Evolutionary conservation across 2,797 vertebrate genomes (phyloP).

Genomic region (Esox lucius): DNA sequence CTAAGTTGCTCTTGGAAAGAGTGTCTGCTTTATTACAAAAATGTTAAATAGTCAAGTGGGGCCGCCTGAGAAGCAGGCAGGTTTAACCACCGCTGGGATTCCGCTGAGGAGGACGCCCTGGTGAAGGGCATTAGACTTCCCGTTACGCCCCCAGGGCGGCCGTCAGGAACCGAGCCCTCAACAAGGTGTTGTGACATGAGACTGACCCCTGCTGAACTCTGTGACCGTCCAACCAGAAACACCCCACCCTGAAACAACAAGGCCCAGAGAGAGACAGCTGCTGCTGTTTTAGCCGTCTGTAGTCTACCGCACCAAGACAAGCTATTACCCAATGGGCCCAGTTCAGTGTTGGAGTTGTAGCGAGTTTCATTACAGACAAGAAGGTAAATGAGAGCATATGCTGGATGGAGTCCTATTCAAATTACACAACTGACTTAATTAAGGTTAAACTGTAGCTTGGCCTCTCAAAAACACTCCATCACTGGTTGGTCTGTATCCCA

Average conservation of each 20-base stretch:
- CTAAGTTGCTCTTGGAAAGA: too few species aligned
- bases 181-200: constrained; percentile 9
- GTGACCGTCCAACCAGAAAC: constrained; percentile 48
- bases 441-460: too few species aligned
- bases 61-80: not conserved
- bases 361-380: not conserved
- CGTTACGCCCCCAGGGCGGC: not conserved
- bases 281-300: constrained; percentile 57
- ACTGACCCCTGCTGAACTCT: constrained; percentile 56
- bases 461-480: too few species aligned
- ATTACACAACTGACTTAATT: too few species aligned
- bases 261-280: constrained; percentile 9
- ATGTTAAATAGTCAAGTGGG: too few species aligned
- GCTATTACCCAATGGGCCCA: not conserved
- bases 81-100: not conserved
- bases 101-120: not conserved
- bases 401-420: too few species aligned
- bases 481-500: too few species aligned
- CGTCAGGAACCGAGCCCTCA: not conserved
- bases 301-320: constrained; percentile 55
- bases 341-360: not conserved
- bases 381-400: not conserved
- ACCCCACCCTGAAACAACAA: constrained; percentile 56
- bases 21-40: too few species aligned
- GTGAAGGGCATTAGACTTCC: not conserved